Base-by-base conservation (phyloP, 2,797 vertebrate genomes). In the Tarsius wallacei region DNA sequence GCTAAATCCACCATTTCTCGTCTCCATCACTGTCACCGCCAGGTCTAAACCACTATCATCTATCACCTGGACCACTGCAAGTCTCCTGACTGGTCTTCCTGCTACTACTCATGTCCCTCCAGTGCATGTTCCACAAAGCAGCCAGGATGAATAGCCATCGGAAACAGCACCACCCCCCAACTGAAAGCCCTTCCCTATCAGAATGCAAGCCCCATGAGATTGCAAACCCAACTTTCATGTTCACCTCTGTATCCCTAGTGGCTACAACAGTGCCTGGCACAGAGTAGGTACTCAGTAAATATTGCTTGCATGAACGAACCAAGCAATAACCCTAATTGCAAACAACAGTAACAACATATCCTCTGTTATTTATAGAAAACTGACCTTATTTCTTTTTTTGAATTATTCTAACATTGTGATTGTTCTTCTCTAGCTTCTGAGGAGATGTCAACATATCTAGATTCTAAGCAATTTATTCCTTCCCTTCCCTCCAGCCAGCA, bases 401-500 rank as follows among this genome's bases (percentile, higher is more conserved):
- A 15, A n/a, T 91, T 93, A 89, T 78, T 82, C 36, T 90, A 83
- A 86, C 59, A 33, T 61, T 78, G 14, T 53, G 21, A 42, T 64
- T 90, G 70, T 83, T 80, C 80, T 91, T 83, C 59, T 95, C 77
- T 83, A 61, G 70, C 92, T 95, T 88, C 91, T 82, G 82, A 90
- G n/a, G 19, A 89, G 81, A 90, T 61, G 49, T 80, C 93, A 94
- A 80, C 33, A 12, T 77, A 88, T 55, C 85, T 66, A 93, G 55
- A 94, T 36, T 51, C 68, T 3, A 22, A 93, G 47, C 74, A 93
- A 82, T 74, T 77, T 89, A 70, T 83, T 87, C 77, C 42, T 93
- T n/a, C 71, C 36, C 66, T 87, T 89, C 61, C 87, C 82, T 85
- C 61, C 33, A 97, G 71, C 73, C 91, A 86, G 68, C 68, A 93